Conservation (phyloP, 2,888 invertebrate genomes). For the Dasysyrphus albostriatus region DNA sequence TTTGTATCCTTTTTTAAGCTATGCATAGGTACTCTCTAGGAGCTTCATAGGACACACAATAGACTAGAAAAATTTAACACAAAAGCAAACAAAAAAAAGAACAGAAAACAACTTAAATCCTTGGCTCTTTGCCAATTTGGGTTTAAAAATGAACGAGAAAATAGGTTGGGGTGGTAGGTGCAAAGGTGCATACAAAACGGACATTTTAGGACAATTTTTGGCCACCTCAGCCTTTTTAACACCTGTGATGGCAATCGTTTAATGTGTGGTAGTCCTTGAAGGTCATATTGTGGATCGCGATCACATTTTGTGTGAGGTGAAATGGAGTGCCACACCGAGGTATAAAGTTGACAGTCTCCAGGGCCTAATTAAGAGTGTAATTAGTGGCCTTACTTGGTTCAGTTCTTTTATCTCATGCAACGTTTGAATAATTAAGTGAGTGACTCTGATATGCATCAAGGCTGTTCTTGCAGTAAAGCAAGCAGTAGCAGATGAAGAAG, state of each 20-base stretch:
- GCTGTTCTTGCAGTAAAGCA: constrained; percentile 21
- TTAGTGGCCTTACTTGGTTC: constrained; percentile 59
- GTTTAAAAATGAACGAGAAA: constrained; percentile 20
- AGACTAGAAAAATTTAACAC: constrained; percentile 23
- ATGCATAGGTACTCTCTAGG: neutral
- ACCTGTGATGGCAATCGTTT: constrained; percentile 60
- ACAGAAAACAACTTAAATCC: constrained; percentile 40
- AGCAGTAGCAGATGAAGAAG: neutral
- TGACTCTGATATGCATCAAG: constrained; percentile 67
- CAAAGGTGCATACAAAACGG: neutral
- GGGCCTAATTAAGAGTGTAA: constrained; percentile 72
- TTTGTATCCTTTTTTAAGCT: constrained; percentile 49
- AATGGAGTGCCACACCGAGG: neutral
- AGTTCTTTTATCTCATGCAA: constrained; percentile 36
- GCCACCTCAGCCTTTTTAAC: constrained; percentile 48
- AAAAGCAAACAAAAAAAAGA: constrained; percentile 2
- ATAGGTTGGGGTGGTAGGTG: neutral
- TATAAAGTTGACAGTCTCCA: constrained; percentile 43
- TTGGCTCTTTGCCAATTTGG: constrained; percentile 64
- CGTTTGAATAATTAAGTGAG: constrained; percentile 66
- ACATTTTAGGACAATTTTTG: constrained; percentile 54
- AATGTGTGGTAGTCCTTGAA: constrained; percentile 42
- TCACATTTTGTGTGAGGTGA: constrained; percentile 23
- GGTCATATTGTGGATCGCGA: constrained; percentile 47
- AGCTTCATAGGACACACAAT: constrained; percentile 47